Percentiles rank a stretch among this genome's conserved stretches.
Conservation (phyloP, 2,888 invertebrate genomes). For the Cephus pulcher region DNA sequence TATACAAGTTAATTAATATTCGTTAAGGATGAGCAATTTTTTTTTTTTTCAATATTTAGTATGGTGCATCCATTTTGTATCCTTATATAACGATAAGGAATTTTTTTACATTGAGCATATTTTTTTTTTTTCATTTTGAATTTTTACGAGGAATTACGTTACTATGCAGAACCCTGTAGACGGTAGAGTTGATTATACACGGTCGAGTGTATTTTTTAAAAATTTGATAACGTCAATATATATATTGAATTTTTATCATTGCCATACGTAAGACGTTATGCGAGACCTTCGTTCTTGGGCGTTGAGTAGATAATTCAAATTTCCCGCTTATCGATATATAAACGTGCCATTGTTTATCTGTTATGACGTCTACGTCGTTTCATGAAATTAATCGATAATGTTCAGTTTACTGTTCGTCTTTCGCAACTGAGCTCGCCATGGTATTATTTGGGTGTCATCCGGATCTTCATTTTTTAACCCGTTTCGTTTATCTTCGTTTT, state of each 20-base stretch:
- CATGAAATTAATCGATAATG: slow-evolving; percentile 73
- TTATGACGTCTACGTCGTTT: slow-evolving; percentile 14
- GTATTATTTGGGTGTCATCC: slow-evolving; percentile 80
- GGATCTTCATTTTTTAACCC: slow-evolving; percentile 69
- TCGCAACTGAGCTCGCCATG: slow-evolving; percentile 89
- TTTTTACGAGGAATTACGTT: neutral
- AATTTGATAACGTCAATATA: neutral
- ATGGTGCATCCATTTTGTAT: neutral
- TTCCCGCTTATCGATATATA: neutral
- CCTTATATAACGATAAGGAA: neutral
- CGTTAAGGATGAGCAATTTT: neutral
- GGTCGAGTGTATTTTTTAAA: too few relatives aligned
- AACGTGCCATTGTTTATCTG: neutral
- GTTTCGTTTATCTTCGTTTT: slow-evolving; percentile 52
- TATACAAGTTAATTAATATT: neutral
- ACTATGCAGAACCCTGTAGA: neutral
- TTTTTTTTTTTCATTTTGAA: neutral
- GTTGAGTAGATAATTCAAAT: neutral
- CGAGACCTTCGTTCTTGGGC: neutral
- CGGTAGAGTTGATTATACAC: neutral
- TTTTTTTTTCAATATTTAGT: neutral
- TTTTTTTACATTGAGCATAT: neutral
- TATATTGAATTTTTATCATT: neutral
- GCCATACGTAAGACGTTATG: neutral
- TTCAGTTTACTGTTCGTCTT: slow-evolving; percentile 92